phyloP scores from a whole-genome alignment of 2,113 vertebrate genomes.

The Meles meles region DNA sequence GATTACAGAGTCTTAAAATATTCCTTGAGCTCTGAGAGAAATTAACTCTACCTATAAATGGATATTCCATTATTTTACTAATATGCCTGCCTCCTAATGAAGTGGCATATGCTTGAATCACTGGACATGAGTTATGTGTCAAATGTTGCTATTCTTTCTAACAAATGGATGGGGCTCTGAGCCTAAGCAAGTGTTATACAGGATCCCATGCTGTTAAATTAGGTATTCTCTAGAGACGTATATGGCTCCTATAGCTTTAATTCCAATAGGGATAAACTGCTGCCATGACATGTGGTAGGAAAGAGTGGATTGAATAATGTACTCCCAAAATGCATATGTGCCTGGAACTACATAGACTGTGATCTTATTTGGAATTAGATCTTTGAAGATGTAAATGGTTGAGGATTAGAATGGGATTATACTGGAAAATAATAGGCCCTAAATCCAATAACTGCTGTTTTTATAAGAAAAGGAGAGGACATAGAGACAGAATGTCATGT shows the following conservation, averaged over 20 bases:
- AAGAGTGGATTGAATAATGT: neutral
- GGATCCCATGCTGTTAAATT: neutral
- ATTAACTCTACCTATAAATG: neutral
- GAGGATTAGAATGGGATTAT: neutral
- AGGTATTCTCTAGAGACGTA: neutral
- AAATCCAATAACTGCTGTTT: neutral
- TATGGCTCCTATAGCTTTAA: neutral
- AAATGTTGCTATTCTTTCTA: neutral
- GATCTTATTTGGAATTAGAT: neutral
- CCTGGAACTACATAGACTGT: neutral
- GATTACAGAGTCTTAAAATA: neutral
- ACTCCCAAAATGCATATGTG: neutral
- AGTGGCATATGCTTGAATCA: neutral
- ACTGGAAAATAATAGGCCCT: rapidly evolving
- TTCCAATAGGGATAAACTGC: neutral
- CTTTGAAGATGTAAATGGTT: neutral
- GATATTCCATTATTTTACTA: neutral
- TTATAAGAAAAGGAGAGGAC: neutral
- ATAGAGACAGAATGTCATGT: neutral
- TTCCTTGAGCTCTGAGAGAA: neutral
- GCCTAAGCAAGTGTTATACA: neutral
- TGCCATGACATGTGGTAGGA: neutral
- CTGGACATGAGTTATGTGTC: no score
- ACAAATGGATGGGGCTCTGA: neutral
- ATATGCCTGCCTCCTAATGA: neutral